These are phyloP conservation scores for Aricia agestis DNA, from an alignment of 1,140 invertebrate genomes.

Conservation along the genomic window DNA sequence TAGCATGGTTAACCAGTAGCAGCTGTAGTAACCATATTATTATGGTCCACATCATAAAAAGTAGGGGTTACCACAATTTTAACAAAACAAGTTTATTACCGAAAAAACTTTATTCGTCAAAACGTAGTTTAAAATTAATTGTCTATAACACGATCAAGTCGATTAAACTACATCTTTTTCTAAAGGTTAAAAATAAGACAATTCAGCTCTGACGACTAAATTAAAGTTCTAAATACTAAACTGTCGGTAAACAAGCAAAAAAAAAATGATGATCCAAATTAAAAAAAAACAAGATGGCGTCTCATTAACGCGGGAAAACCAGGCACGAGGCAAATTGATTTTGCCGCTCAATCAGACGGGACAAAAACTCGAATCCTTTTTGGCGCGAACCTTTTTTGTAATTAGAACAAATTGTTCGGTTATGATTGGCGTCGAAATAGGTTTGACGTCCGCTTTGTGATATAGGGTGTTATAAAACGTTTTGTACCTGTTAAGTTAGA, in stretches of 20 bases:
- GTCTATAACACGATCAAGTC: background rate
- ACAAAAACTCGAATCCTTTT: slow-evolving; percentile 13
- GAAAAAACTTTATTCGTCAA: background rate
- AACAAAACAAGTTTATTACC: background rate
- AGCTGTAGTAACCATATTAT: too few relatives aligned
- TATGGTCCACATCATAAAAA: too few relatives aligned
- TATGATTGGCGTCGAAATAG: slow-evolving; percentile 4
- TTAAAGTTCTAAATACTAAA: background rate
- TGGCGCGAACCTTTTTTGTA: slow-evolving; percentile 15
- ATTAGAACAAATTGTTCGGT: slow-evolving; percentile 13
- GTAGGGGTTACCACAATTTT: background rate
- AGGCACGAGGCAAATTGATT: slow-evolving; percentile 11
- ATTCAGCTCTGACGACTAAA: background rate
- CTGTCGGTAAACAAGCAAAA: background rate
- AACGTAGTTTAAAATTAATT: background rate
- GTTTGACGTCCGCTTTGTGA: background rate
- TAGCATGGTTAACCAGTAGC: too few relatives aligned
- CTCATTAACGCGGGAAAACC: slow-evolving; percentile 7
- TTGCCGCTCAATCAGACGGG: slow-evolving; percentile 11
- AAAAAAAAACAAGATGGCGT: slow-evolving; percentile 12
- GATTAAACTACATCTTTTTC: background rate
- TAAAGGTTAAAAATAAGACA: background rate
- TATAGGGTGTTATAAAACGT: background rate
- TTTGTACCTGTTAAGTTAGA: background rate
- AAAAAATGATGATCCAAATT: background rate